Evolutionary conservation across 2,797 vertebrate genomes (phyloP), one percentile per base, ranked within the genome.

Genomic region (Oreochromis grahami): DNA sequence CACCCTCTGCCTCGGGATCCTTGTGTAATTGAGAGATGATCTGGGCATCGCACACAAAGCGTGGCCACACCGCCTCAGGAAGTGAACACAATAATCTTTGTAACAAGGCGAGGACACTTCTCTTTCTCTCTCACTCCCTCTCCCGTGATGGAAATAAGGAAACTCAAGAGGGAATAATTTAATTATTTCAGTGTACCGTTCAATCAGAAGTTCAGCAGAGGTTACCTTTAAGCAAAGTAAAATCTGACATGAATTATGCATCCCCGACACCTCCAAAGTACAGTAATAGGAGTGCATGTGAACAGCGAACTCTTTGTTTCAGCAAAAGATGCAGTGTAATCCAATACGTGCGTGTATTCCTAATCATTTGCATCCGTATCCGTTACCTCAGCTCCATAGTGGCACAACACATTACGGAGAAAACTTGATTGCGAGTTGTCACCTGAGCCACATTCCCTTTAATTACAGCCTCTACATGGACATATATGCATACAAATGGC

Each of bases 21-120:
- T 91, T 81, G 90, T 92, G 93, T 95, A 95, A 95, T 94, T 92
- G 93, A 93, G 92, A 94, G 94, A 94, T 94, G 93, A 95, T 94
- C 90, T 86, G 92, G 92, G 91, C 92, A 91, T 92, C 53, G 82
- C 90, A 87, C 91, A 95, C 91, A 94, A 94, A 94, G 92, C 91
- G 83, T 89, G 91, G 92, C 93, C 93, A 93, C 91, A 92, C 84
- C 3, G 93, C 94, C 94, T 89, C 88, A 82, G 92, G 92, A 95
- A 86, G 90, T 91, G 89, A 92, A 87, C 91, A 91, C 94, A 94
- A 91, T 95, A 93, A 94, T 95, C 92, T 94, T 81, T 91, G 88
- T 94, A 94, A 95, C 94, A 87, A 95, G 92, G 82, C 86, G 17
- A 88, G 86, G 87, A 91, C 79, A 85, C 87, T 56, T 86, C 88